These are phyloP conservation scores for Antrozous pallidus DNA, from an alignment of 2,797 vertebrate genomes.

Conservation along the genomic window DNA sequence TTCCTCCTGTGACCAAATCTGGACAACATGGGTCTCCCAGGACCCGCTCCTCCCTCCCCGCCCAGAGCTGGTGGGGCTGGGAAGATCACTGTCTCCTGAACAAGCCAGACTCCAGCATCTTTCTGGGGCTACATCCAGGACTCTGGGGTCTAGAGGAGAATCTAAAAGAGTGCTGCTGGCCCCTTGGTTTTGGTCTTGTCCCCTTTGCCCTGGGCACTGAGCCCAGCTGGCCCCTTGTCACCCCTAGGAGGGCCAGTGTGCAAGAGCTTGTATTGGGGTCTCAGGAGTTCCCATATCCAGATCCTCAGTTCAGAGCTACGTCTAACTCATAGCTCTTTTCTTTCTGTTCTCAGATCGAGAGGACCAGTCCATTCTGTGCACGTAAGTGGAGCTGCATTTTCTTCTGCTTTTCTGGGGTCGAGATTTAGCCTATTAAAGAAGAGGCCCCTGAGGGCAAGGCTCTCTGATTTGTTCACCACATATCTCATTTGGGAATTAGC, in stretches of 20 bases:
- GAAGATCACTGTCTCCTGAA: not conserved
- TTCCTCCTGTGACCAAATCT: not conserved
- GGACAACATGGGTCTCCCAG: not conserved
- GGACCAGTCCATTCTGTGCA: conserved; percentile 97
- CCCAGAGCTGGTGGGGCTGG: rapidly evolving
- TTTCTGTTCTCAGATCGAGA: conserved; percentile 90
- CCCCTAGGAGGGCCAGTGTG: rapidly evolving
- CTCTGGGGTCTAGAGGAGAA: no score
- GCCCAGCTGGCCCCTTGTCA: not conserved
- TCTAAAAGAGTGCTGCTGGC: not conserved
- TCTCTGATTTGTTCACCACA: not conserved
- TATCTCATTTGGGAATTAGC: not conserved
- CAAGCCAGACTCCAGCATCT: not conserved
- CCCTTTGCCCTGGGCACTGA: not conserved
- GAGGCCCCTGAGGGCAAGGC: not conserved
- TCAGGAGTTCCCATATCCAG: rapidly evolving
- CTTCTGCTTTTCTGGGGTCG: not conserved
- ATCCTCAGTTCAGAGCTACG: not conserved
- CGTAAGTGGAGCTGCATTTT: conserved; percentile 86
- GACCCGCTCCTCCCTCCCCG: rapidly evolving
- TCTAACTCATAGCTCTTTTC: conserved; percentile 41
- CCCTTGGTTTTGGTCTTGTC: not conserved
- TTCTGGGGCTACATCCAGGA: not conserved
- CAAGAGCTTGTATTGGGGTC: not conserved
- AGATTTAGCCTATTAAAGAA: not conserved